Base-by-base conservation (phyloP, 2,888 invertebrate genomes). In the Cheilosia vernalis region DNA sequence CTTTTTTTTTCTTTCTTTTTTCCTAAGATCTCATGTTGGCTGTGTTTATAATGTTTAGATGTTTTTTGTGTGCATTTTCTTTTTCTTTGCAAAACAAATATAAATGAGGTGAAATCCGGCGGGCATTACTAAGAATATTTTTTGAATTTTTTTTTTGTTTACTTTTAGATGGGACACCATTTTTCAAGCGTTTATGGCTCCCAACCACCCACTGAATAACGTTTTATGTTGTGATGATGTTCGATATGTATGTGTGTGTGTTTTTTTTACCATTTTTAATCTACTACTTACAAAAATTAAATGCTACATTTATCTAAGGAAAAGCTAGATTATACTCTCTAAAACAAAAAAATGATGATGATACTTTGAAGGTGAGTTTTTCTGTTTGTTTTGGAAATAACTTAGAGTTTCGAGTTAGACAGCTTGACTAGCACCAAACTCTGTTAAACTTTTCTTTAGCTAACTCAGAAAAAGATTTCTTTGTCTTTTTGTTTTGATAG, bases 361-460 rank as follows among this genome's bases (percentile, higher is more conserved):
- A 51, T 42, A 19, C 21, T 53, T 17, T 69, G 27, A 19, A 40
- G 17, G 30, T 61, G 27, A 42, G 33, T 72, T 61, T 21, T 53
- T 67, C 30, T 58, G 27, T 30, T 27, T 66, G 30, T 56, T 21
- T 47, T 47, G 30, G 55, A 66, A 64, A 49, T 64, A 64, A 64
- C 30, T 76, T 76, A 69, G 56, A 60, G 33, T 53, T 70, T 76
- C 58, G 70, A 81, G 81, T 81, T 72, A 81, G 86, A 85, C 84
- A 89, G 89, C 89, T 90, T 90, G 91, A 91, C 91, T 91, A 91
- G 91, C 90, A 91, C 89, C 91, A 90, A 91, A 90, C 90, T 90
- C 90, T 89, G 87, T 88, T 69, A 56, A 88, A 87, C 87, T 87
- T 37, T 55, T 47, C 27, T 40, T 79, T 49, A 64, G 72, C 69